Evolutionary conservation across 2,888 invertebrate species (phyloP), one percentile per base, ranked within the genome.

Genomic region (Portevinia maculata): DNA sequence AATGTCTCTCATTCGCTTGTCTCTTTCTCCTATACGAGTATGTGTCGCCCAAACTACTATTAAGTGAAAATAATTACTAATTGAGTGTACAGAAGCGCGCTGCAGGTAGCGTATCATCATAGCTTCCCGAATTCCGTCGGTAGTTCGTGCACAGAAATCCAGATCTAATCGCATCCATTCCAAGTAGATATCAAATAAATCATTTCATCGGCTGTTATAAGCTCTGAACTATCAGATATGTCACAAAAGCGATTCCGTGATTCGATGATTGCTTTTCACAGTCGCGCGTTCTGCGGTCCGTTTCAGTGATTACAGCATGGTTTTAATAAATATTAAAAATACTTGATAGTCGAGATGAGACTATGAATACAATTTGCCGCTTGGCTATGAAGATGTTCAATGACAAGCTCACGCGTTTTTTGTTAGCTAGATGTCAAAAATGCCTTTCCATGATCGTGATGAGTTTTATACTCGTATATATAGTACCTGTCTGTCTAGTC

Each of bases 41-140:
- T 70, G 57, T 59, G 69, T 59, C 73, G 34, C 57, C 55, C 53
- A 48, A 65, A 64, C 53, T 50, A 67, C 50, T 34, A 55, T 52
- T 71, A 67, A 71, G 50, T 60, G 67, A 52, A 76, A 76, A 60
- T 67, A 83, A 83, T 78, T 78, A 73, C 73, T 79, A 79, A 79
- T 79, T 79, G 79, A 79, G 73, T 55, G 52, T 79, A 71, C 46
- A 64, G 46, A 64, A 75, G 75, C 53, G 34, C 60, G 34, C 17
- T n/a, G 19, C 15, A 32, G 11, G 55, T 59, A 17, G 52, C 65
- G 71, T 83, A 73, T 83, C 76, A 64, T 65, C 46, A 57, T 48
- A 34, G 53, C 75, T 81, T 81, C 71, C 83, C 62, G 78, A 83
- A 83, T 83, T 83, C 83, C 83, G 39, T 41, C 71, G 71, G 60